Percentiles rank a stretch among this genome's conserved stretches.
Conservation (phyloP, 2,888 invertebrate genomes). For the Petrophora chlorosata region DNA sequence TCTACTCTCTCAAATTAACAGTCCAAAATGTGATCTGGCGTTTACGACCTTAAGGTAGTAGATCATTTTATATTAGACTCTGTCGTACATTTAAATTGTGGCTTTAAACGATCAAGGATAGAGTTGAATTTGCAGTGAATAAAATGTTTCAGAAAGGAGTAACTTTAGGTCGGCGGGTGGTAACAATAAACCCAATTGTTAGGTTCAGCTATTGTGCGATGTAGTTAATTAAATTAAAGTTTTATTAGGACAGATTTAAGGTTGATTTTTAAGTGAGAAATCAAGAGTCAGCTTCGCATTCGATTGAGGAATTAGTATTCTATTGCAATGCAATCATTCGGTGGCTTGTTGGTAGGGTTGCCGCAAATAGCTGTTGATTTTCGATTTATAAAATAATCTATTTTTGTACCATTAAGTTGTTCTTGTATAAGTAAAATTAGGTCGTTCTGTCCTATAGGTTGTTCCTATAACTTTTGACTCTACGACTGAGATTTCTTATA, state of each 20-base stretch:
- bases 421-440: too few species aligned
- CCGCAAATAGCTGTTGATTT: background rate
- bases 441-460: too few species aligned
- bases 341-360: constrained; percentile 52
- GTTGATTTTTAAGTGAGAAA: constrained; percentile 42
- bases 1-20: background rate
- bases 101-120: constrained; percentile 35
- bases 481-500: too few species aligned
- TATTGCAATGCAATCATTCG: constrained; percentile 67
- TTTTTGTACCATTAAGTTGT: background rate
- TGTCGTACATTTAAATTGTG: constrained; percentile 29
- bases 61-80: background rate
- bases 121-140: constrained; percentile 36
- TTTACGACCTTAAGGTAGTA: background rate
- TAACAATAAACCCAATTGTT: constrained; percentile 80
- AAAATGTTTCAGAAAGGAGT: constrained; percentile 32
- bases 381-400: background rate
- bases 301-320: constrained; percentile 68
- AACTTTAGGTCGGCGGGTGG: constrained; percentile 77
- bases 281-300: constrained; percentile 58
- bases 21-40: constrained; percentile 33
- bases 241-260: constrained; percentile 40
- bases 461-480: too few species aligned
- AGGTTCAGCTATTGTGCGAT: constrained; percentile 47
- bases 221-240: constrained; percentile 42